Percentiles rank a stretch among this genome's conserved stretches.
phyloP scores from a whole-genome alignment of 2,797 vertebrate genomes.

The Craterocephalus amniculus region DNA sequence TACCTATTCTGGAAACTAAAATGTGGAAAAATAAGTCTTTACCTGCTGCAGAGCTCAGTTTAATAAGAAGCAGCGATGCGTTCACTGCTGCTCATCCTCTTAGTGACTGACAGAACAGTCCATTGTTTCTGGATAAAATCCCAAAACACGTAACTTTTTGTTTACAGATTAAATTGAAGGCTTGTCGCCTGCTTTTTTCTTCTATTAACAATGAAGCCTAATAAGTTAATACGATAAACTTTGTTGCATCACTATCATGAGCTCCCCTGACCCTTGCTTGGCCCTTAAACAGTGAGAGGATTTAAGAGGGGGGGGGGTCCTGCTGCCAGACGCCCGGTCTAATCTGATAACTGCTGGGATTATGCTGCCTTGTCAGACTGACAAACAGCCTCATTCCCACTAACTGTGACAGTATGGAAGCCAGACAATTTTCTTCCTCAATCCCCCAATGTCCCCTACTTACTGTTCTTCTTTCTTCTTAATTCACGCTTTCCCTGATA shows the following conservation, averaged over 20 bases:
- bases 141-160: conserved; percentile 18
- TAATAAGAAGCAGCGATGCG: conserved; percentile 44
- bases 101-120: conserved; percentile 7
- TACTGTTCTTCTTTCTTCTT: conserved; percentile 13
- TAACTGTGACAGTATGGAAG: conserved; percentile 12
- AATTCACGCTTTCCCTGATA: conserved; percentile 9
- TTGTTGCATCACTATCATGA: conserved; percentile 40
- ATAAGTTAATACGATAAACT: conserved; percentile 65
- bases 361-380: conserved; percentile 46
- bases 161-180: conserved; percentile 5
- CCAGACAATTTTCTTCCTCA: conserved; percentile 9
- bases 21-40: conserved; percentile 32
- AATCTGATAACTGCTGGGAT: conserved; percentile 75
- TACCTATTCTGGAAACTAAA: conserved; percentile 22
- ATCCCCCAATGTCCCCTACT: not conserved
- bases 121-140: conserved; percentile 38
- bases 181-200: conserved; percentile 3
- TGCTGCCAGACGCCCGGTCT: conserved; percentile 53
- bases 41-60: conserved; percentile 30
- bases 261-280: conserved; percentile 43
- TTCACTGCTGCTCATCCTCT: conserved; percentile 43
- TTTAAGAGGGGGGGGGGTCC: conserved; percentile 59
- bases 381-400: conserved; percentile 39
- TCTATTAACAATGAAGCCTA: conserved; percentile 43
- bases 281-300: conserved; percentile 53